Evolutionary conservation across 2,888 invertebrate genomes (phyloP).

Genomic region (Tortricodes alternella): DNA sequence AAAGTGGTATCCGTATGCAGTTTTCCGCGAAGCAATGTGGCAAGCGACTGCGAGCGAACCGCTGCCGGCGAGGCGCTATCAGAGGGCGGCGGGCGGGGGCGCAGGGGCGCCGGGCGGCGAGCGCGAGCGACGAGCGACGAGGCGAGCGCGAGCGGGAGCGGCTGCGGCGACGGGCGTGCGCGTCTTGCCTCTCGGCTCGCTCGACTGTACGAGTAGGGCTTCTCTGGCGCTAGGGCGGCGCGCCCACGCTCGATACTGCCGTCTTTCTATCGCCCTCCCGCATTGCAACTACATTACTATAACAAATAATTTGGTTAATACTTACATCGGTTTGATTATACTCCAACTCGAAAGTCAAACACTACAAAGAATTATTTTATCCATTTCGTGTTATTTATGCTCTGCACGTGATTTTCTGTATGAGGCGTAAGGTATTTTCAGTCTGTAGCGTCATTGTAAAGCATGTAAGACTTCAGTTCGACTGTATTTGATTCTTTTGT

Average conservation of each 20-base stretch:
- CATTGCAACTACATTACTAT: constrained; percentile 65
- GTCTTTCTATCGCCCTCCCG: constrained; percentile 76
- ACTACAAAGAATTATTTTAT: too few species aligned
- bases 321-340: neutral
- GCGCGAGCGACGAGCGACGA: constrained; percentile 50
- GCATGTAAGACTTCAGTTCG: too few species aligned
- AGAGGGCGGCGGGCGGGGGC: constrained; percentile 35
- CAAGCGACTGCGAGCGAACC: constrained; percentile 20
- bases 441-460: too few species aligned
- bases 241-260: constrained; percentile 80
- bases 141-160: constrained; percentile 42
- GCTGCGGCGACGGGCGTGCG: constrained; percentile 49
- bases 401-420: too few species aligned
- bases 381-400: neutral
- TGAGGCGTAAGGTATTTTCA: too few species aligned
- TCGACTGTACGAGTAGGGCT: constrained; percentile 72
- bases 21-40: constrained; percentile 29
- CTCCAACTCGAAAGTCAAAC: neutral
- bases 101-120: constrained; percentile 35
- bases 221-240: constrained; percentile 73
- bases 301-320: constrained; percentile 15
- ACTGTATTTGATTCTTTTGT: too few species aligned
- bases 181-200: constrained; percentile 61
- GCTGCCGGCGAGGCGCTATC: constrained; percentile 28
- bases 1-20: constrained; percentile 24